Percentiles rank a stretch among this genome's conserved stretches.
phyloP scores from a whole-genome alignment of 1,140 invertebrate genomes.

The Lepidostoma basale region DNA sequence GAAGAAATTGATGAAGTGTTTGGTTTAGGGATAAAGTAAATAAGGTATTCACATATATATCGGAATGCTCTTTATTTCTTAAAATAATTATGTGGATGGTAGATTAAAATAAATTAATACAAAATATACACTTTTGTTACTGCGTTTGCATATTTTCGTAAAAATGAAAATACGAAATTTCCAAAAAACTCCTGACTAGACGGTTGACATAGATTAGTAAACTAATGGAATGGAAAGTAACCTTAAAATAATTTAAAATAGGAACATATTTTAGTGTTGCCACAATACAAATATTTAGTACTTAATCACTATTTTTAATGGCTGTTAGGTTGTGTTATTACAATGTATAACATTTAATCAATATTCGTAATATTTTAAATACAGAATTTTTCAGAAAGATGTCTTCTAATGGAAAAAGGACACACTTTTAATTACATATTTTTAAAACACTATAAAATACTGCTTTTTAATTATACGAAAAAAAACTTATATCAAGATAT shows the following conservation, averaged over 20 bases:
- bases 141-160: slow-evolving; percentile 13
- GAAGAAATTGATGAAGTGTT: neutral
- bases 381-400: too few relatives aligned
- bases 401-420: too few relatives aligned
- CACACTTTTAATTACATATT: too few relatives aligned
- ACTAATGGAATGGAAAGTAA: slow-evolving; percentile 6
- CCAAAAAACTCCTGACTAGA: slow-evolving; percentile 5
- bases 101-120: slow-evolving; percentile 35
- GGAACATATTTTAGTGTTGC: slow-evolving; percentile 37
- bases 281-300: slow-evolving; percentile 31
- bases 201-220: neutral
- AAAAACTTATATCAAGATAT: too few relatives aligned
- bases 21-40: too few relatives aligned
- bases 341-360: neutral
- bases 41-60: too few relatives aligned
- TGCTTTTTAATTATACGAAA: neutral
- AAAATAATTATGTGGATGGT: slow-evolving; percentile 38
- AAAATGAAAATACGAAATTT: slow-evolving; percentile 8
- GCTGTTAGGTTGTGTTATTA: slow-evolving; percentile 19
- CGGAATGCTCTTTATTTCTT: slow-evolving; percentile 42
- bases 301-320: slow-evolving; percentile 33
- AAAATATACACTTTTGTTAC: slow-evolving; percentile 34
- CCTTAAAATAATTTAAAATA: slow-evolving; percentile 34
- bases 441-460: neutral
- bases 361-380: neutral